Evolutionary conservation across 2,888 invertebrate species (phyloP).

Genomic region (Hydrotaea cyrtoneurina): DNA sequence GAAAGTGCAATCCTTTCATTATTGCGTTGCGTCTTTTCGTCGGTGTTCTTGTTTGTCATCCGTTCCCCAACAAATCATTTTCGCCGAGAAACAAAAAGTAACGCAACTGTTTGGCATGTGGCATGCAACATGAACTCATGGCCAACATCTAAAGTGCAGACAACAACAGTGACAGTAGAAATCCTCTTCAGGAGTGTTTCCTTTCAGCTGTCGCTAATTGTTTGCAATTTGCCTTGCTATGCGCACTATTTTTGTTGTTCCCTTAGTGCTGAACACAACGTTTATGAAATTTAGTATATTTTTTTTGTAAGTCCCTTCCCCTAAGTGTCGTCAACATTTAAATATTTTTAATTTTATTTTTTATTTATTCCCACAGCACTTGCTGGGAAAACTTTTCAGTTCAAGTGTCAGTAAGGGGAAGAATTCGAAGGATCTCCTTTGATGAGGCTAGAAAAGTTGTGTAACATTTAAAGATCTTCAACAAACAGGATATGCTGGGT

Average conservation of each 20-base stretch:
- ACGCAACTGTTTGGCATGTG: conserved; percentile 40
- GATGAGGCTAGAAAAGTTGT: no score
- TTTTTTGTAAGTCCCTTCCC: conserved; percentile 46
- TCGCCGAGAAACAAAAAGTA: conserved; percentile 23
- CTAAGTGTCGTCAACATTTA: conserved; percentile 54
- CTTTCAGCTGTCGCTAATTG: conserved; percentile 59
- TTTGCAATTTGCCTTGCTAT: conserved; percentile 52
- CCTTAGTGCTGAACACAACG: conserved; percentile 25
- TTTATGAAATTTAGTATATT: conserved; percentile 50
- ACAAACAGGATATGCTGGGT: no score
- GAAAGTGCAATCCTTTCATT: no score
- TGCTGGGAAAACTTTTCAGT: neutral
- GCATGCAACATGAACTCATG: conserved; percentile 35
- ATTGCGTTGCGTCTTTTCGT: no score
- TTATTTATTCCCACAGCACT: conserved; percentile 8
- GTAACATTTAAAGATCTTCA: no score
- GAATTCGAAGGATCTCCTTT: neutral
- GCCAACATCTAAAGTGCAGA: conserved; percentile 29
- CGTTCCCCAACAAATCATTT: conserved; percentile 41
- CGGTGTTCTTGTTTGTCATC: no score
- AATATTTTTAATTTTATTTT: conserved; percentile 30
- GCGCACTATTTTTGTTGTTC: conserved; percentile 13
- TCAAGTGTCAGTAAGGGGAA: neutral
- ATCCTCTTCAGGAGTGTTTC: conserved; percentile 27
- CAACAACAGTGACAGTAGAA: conserved; percentile 1